Conservation (phyloP, 2,888 invertebrate species). For the Chaitophorus viminalis region DNA sequence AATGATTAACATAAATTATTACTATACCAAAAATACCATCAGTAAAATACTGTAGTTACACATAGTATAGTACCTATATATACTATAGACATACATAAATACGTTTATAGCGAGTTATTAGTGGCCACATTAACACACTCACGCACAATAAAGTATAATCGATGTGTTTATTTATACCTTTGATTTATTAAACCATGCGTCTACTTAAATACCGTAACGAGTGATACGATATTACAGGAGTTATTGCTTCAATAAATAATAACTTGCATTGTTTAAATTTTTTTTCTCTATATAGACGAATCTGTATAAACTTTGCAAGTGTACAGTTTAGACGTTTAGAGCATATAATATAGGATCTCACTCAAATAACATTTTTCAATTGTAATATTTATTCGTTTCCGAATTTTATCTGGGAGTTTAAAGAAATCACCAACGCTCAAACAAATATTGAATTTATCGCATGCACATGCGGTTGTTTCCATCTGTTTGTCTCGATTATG, state of each 20-base stretch:
- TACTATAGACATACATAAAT: no score
- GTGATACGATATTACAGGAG: not conserved
- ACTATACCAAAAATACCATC: no score
- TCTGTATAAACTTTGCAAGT: no score
- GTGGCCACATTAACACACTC: not conserved
- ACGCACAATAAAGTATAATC: not conserved
- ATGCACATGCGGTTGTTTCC: constrained; percentile 23
- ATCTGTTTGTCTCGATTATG: constrained; percentile 25
- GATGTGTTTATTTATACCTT: not conserved
- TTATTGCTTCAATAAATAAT: no score
- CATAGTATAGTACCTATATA: no score
- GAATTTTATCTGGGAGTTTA: constrained; percentile 4
- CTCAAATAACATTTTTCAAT: not conserved
- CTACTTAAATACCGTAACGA: not conserved
- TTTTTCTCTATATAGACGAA: no score
- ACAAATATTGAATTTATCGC: constrained; percentile 50
- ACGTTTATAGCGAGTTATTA: no score
- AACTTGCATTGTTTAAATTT: no score
- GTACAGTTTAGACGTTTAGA: not conserved
- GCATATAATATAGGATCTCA: not conserved
- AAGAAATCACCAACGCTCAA: constrained; percentile 3
- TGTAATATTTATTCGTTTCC: not conserved
- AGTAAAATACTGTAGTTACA: no score
- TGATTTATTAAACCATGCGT: not conserved
- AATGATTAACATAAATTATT: no score